Conservation (phyloP, 2,888 invertebrate genomes). For the Brachypalpus laphriformis region DNA sequence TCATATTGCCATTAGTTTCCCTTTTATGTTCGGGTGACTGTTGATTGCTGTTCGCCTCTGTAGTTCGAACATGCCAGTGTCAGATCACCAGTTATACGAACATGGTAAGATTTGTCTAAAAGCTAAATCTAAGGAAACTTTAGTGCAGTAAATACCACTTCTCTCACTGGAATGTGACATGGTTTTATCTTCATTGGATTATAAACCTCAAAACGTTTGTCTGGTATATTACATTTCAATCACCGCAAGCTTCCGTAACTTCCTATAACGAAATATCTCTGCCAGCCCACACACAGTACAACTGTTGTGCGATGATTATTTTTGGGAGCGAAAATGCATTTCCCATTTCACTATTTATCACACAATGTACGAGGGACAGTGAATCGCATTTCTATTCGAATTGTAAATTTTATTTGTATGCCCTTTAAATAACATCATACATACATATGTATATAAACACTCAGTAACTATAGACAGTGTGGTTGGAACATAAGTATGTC, state of each 20-base stretch:
- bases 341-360: constrained; percentile 30
- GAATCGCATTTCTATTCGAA: constrained; percentile 40
- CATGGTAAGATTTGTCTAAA: no score
- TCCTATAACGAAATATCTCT: neutral
- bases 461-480: constrained; percentile 1
- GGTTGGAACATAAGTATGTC: neutral
- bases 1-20: no score
- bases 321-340: constrained; percentile 23
- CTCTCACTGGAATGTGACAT: no score
- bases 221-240: constrained; percentile 5
- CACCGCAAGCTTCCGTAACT: constrained; percentile 1
- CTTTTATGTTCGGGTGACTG: no score
- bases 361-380: constrained; percentile 5
- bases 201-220: neutral
- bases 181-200: neutral
- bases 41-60: no score
- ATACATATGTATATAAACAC: neutral
- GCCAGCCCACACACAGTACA: neutral
- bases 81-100: no score
- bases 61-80: no score
- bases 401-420: constrained; percentile 60
- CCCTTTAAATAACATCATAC: constrained; percentile 25
- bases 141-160: neutral
- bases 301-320: constrained; percentile 11
- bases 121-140: no score